phyloP scores from a whole-genome alignment of 2,113 vertebrate genomes.

The Kryptolebias marmoratus region DNA sequence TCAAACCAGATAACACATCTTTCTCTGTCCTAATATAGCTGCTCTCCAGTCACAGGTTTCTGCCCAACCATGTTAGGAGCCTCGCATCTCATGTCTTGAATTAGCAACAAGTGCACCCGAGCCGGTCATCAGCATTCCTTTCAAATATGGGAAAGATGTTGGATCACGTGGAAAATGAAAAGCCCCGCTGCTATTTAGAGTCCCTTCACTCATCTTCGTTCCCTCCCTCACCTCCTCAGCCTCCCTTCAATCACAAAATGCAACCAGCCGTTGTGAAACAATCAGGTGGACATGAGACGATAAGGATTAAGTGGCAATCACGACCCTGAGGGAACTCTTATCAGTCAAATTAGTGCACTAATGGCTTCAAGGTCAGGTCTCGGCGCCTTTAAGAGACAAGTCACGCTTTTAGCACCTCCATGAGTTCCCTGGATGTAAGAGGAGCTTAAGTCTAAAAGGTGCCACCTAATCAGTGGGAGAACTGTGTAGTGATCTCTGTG shows the following conservation, averaged over 20 bases:
- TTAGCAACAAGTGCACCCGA: conserved; percentile 58
- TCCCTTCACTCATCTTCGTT: conserved; percentile 12
- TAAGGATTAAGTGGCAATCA: conserved; percentile 53
- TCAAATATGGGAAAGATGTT: conserved; percentile 45
- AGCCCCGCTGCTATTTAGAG: conserved; percentile 43
- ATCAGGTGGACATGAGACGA: conserved; percentile 41
- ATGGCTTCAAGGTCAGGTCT: conserved; percentile 58
- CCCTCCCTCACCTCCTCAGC: conserved; percentile 6
- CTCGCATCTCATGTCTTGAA: conserved; percentile 47
- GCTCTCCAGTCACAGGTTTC: conserved; percentile 7
- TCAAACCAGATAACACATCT: conserved; percentile 35
- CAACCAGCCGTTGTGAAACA: conserved; percentile 28
- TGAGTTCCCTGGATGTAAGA: conserved; percentile 18
- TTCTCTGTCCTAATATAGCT: conserved; percentile 45
- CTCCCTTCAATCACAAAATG: conserved; percentile 15
- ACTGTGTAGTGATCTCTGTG: background rate
- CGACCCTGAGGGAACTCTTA: conserved; percentile 22
- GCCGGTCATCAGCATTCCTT: conserved; percentile 30
- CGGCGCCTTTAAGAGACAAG: conserved; percentile 51
- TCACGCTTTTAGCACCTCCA: conserved; percentile 42
- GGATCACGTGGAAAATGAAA: conserved; percentile 17
- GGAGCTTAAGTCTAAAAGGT: conserved; percentile 32
- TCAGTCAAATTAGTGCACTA: conserved; percentile 65
- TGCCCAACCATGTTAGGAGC: conserved; percentile 23
- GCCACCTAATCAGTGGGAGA: background rate